Evolutionary conservation across 2,797 vertebrate species (phyloP), one percentile per base, ranked within the genome.

Genomic region (Xiphorhynchus erythropygius): DNA sequence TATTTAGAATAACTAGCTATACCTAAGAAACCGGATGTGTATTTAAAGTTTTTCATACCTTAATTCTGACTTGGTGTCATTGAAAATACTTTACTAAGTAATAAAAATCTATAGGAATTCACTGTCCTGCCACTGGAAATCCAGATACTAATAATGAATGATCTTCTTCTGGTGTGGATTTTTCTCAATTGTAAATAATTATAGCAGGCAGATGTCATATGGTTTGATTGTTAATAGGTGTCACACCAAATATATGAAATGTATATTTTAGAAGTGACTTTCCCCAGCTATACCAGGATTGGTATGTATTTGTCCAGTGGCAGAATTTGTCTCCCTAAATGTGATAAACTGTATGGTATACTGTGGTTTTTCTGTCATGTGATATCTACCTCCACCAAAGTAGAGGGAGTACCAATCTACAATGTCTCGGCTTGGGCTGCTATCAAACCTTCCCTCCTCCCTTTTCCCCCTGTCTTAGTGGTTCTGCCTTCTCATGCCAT

Each of bases 361-460:
- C 5, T 39, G 0, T 23, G 3, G 1, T n/a, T 77, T 77, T 86
- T 46, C 28, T 86, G 3, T 78, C 18, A 12, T 63, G 15, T 19
- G 11, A 1, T 50, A 4, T 52, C 33, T 53, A 17, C 32, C 18
- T 59, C 5, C 27, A 44, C 21, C 5, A 5, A 28, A 47, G 14
- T 0, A 37, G 12, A 55, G 15, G 10, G 28, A 62, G 15, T 42
- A 30, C 19, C 23, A 30, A 3, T 24, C 16, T 44, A 2, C 22
- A 46, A 0, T 10, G 59, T 41, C 37, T 77, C 25, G 47, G 11
- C 33, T 84, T 75, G 53, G 30, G 25, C 47, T 79, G 21, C 32
- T 12, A 3, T 39, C 0, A 0, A 53, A 42, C 37, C 6, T 77
- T 49, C 53, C 13, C 11, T 68, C 5, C 5, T 85, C 21, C 17